Evolutionary conservation across 2,888 invertebrate species (phyloP).

Genomic region (Falcaria lacertinaria): DNA sequence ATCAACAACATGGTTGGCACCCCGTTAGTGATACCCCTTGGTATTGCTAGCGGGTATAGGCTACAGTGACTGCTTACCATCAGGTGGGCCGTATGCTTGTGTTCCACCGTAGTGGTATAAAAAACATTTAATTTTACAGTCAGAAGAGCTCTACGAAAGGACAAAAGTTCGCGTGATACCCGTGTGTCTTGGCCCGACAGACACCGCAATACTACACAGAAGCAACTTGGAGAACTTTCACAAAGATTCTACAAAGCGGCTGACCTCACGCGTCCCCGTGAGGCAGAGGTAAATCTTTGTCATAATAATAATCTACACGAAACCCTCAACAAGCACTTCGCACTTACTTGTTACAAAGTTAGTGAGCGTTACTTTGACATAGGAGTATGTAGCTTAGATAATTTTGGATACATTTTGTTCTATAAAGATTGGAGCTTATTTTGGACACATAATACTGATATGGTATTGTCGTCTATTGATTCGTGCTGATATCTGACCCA

Average conservation of each 20-base stretch:
- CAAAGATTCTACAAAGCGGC: slow-evolving; percentile 28
- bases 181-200: slow-evolving; percentile 67
- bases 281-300: slow-evolving; percentile 52
- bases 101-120: too few species aligned
- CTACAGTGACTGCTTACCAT: too few species aligned
- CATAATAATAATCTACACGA: slow-evolving; percentile 4
- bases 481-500: too few species aligned
- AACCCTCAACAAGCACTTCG: background rate
- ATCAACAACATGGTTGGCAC: too few species aligned
- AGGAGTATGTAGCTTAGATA: background rate
- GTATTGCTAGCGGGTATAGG: too few species aligned
- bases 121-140: slow-evolving; percentile 30
- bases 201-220: slow-evolving; percentile 59
- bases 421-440: background rate
- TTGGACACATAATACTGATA: too few species aligned
- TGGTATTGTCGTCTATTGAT: too few species aligned
- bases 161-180: slow-evolving; percentile 57
- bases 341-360: background rate
- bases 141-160: slow-evolving; percentile 34
- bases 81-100: too few species aligned
- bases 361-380: background rate
- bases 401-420: background rate
- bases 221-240: slow-evolving; percentile 41
- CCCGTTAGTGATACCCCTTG: too few species aligned
- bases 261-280: slow-evolving; percentile 40